A percentile compares a stretch with the other conserved stretches of the same genome.
phyloP scores from a whole-genome alignment of 2,888 invertebrate species.

The Diplolepis rosae region DNA sequence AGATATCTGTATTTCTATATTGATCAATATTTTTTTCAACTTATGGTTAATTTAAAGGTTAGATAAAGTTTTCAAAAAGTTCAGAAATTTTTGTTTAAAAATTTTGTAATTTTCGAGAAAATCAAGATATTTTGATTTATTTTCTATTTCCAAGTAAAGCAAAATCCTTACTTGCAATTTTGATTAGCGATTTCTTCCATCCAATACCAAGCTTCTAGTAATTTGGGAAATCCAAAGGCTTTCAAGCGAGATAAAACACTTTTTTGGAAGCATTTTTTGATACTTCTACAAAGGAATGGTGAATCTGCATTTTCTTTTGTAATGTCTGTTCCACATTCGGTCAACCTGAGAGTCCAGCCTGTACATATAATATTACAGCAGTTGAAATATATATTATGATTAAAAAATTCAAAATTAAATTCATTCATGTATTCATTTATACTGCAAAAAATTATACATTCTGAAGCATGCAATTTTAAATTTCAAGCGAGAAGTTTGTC shows the following conservation, averaged over 20 bases:
- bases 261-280: slow-evolving; percentile 77
- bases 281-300: slow-evolving; percentile 74
- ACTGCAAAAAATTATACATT: background rate
- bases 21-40: no score
- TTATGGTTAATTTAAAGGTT: no score
- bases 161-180: slow-evolving; percentile 57
- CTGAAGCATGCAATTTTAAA: background rate
- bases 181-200: slow-evolving; percentile 74
- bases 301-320: slow-evolving; percentile 75
- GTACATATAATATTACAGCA: no score
- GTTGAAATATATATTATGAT: no score
- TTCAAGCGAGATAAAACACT: slow-evolving; percentile 74
- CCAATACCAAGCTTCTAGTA: slow-evolving; percentile 76
- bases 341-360: slow-evolving; percentile 73
- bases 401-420: no score
- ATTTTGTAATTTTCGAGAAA: no score
- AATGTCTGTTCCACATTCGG: slow-evolving; percentile 70
- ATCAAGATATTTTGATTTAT: no score
- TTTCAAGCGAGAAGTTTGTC: background rate
- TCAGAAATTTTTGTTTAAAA: no score
- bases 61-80: no score
- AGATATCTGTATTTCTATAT: no score
- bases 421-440: no score
- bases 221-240: slow-evolving; percentile 71
- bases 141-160: no score